phyloP scores from a whole-genome alignment of 2,797 vertebrate species.

The Sebastolobus altivelis region DNA sequence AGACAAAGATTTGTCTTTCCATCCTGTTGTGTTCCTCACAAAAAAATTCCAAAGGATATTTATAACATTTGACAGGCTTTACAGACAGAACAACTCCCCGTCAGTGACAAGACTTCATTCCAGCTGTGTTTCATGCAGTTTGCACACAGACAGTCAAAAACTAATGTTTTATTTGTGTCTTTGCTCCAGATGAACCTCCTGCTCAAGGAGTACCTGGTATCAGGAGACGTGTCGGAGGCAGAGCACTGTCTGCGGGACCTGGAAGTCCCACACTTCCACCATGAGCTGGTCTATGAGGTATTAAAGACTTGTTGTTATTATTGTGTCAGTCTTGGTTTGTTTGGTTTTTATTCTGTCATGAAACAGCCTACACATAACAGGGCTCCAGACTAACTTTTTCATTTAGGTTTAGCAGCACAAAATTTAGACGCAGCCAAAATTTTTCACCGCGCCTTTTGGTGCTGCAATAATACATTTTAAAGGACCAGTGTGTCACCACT shows the following conservation, averaged over 20 bases:
- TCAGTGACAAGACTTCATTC: neutral
- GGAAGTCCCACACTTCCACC: slow-evolving; percentile 93
- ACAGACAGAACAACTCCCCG: neutral
- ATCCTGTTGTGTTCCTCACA: neutral
- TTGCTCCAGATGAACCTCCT: slow-evolving; percentile 90
- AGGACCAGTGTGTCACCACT: no score
- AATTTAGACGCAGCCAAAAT: no score
- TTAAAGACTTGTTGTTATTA: neutral
- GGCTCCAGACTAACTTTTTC: no score
- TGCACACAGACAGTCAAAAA: neutral
- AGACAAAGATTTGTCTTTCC: neutral
- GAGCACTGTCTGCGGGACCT: slow-evolving; percentile 89
- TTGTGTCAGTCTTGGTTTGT: neutral
- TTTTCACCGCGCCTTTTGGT: no score
- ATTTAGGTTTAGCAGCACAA: no score
- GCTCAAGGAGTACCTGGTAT: slow-evolving; percentile 90
- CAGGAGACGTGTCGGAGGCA: slow-evolving; percentile 87
- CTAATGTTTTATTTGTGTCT: neutral
- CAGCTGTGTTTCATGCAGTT: neutral
- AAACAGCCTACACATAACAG: neutral
- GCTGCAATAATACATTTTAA: no score
- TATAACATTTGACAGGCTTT: neutral
- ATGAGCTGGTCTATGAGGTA: slow-evolving; percentile 93
- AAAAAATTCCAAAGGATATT: neutral
- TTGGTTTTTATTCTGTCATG: neutral